These are phyloP conservation scores for Homalodisca vitripennis DNA, from an alignment of 1,140 invertebrate species.

Conservation along the genomic window DNA sequence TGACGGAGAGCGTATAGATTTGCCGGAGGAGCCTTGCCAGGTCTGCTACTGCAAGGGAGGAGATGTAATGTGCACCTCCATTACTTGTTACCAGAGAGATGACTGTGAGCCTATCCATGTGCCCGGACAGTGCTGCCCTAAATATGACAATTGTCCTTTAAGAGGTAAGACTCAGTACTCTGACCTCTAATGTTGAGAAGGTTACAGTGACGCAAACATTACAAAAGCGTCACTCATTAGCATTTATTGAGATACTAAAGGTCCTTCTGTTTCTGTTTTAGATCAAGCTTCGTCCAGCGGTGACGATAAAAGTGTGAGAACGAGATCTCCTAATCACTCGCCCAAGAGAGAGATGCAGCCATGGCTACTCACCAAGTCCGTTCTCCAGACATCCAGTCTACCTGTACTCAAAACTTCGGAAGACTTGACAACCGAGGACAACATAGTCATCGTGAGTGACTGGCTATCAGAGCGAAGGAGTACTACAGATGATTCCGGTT, in stretches of 20 bases:
- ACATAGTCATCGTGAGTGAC: not conserved
- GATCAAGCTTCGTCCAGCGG: slow-evolving; percentile 12
- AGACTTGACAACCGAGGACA: not conserved
- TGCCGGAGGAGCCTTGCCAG: slow-evolving; percentile 65
- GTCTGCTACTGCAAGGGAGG: slow-evolving; percentile 78
- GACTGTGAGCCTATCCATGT: slow-evolving; percentile 69
- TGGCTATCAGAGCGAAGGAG: slow-evolving; percentile 5
- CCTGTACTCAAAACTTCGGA: not conserved
- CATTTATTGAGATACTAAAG: too few species aligned
- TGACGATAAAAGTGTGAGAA: not conserved
- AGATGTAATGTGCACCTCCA: slow-evolving; percentile 69
- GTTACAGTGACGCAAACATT: too few species aligned
- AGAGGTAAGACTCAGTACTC: slow-evolving; percentile 51
- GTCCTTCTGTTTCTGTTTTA: too few species aligned
- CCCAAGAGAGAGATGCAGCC: slow-evolving; percentile 41
- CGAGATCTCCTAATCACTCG: not conserved
- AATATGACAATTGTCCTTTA: slow-evolving; percentile 74
- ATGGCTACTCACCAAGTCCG: slow-evolving; percentile 39
- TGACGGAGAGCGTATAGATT: slow-evolving; percentile 69
- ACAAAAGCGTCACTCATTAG: too few species aligned
- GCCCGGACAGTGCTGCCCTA: slow-evolving; percentile 70
- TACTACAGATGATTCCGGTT: slow-evolving; percentile 4
- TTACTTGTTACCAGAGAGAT: slow-evolving; percentile 69
- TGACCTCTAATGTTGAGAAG: too few species aligned
- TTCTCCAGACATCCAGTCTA: slow-evolving; percentile 14